A percentile compares a stretch with the other conserved stretches of the same genome.
Evolutionary conservation across 1,140 invertebrate genomes (phyloP).

Genomic region (Musca vetustissima): DNA sequence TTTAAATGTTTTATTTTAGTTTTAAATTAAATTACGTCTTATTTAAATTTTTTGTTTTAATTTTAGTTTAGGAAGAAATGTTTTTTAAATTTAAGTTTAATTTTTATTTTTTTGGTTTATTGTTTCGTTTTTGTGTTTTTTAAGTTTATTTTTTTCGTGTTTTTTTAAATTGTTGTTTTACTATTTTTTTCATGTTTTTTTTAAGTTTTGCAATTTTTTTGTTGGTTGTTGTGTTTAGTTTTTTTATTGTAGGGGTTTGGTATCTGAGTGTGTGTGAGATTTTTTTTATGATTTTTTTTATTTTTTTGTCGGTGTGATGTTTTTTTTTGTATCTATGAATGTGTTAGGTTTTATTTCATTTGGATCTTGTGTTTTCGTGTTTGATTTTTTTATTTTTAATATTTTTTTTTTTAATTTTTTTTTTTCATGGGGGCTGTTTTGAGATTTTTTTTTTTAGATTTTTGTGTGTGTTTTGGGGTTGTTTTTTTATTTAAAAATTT

Average conservation of each 20-base stretch:
- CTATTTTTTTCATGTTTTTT: constrained; percentile 37
- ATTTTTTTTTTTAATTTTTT: constrained; percentile 44
- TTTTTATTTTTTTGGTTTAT: constrained; percentile 29
- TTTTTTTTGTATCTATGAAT: not conserved
- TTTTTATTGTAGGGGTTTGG: too few relatives aligned
- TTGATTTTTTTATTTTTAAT: constrained; percentile 36
- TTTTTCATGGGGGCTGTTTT: constrained; percentile 37
- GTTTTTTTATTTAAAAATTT: constrained; percentile 55
- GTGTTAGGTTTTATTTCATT: too few relatives aligned
- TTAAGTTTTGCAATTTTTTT: constrained; percentile 28
- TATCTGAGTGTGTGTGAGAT: too few relatives aligned
- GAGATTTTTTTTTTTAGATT: too few relatives aligned
- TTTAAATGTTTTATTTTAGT: not conserved
- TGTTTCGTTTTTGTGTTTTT: constrained; percentile 32
- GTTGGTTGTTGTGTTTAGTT: too few relatives aligned
- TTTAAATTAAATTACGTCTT: constrained; percentile 1
- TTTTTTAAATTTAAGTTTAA: not conserved
- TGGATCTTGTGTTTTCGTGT: constrained; percentile 6
- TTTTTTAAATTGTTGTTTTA: constrained; percentile 35
- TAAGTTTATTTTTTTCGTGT: constrained; percentile 26
- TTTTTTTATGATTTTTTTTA: constrained; percentile 29
- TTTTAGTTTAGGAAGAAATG: not conserved
- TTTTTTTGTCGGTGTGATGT: constrained; percentile 6
- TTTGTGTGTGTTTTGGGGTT: constrained; percentile 42
- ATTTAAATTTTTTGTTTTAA: constrained; percentile 22